phyloP scores from a whole-genome alignment of 2,797 vertebrate species.

The Forpus xanthops region DNA sequence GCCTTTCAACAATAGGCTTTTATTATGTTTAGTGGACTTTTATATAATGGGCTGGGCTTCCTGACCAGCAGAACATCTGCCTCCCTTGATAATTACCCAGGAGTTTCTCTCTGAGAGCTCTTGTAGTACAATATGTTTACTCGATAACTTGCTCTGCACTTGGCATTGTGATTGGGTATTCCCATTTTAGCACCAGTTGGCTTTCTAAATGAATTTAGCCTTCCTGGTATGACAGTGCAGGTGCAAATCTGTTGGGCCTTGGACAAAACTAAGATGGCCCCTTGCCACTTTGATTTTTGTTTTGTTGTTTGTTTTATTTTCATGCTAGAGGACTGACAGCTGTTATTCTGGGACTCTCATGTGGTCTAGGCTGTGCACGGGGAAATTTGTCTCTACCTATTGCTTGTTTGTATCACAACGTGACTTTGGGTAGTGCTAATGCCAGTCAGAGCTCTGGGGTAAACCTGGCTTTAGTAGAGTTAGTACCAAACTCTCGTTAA shows the following conservation, averaged over 20 bases:
- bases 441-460: neutral
- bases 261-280: neutral
- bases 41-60: conserved; percentile 49
- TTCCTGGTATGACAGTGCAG: neutral
- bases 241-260: neutral
- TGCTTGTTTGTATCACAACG: neutral
- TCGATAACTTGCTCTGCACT: neutral
- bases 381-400: neutral
- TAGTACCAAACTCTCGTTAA: neutral
- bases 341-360: neutral
- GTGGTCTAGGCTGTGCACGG: neutral
- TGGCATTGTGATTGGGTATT: neutral
- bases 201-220: neutral
- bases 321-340: neutral
- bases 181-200: neutral
- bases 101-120: conserved; percentile 50
- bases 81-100: conserved; percentile 30
- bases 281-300: neutral
- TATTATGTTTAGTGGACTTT: neutral
- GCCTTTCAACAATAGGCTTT: conserved; percentile 15
- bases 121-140: neutral
- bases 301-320: neutral
- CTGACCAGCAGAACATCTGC: conserved; percentile 37
- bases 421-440: neutral
- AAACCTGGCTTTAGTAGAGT: neutral